Conservation (phyloP, 2,888 invertebrate species). For the Caenorhabditis doughertyi region DNA sequence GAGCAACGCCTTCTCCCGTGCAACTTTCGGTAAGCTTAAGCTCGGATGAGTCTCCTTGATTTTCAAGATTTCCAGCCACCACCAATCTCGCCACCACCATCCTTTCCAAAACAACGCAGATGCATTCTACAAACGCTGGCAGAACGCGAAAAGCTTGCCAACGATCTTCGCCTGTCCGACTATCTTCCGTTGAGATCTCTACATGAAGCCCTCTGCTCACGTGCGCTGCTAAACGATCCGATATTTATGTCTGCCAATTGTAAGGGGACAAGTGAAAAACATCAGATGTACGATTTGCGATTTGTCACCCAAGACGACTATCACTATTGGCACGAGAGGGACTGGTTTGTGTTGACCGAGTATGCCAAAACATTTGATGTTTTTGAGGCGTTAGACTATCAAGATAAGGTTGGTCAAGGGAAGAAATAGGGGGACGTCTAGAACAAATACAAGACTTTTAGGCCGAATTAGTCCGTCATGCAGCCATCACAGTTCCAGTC, state of each 20-base stretch:
- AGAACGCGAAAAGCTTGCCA: slow-evolving; percentile 48
- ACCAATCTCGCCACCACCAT: slow-evolving; percentile 25
- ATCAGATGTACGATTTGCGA: slow-evolving; percentile 64
- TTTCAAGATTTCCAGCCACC: slow-evolving; percentile 6
- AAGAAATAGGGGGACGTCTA: not conserved
- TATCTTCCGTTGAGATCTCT: slow-evolving; percentile 53
- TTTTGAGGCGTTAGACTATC: slow-evolving; percentile 73
- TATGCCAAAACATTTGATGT: slow-evolving; percentile 81
- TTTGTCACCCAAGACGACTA: slow-evolving; percentile 76
- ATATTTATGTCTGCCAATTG: slow-evolving; percentile 59
- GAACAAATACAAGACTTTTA: slow-evolving; percentile 43
- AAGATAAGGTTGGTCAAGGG: slow-evolving; percentile 73
- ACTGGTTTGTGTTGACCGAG: slow-evolving; percentile 80
- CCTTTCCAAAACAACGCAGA: not conserved
- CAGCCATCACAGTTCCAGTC: slow-evolving; percentile 80
- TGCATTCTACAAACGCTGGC: slow-evolving; percentile 18
- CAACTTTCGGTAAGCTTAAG: slow-evolving; percentile 14
- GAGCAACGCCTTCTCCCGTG: slow-evolving; percentile 25
- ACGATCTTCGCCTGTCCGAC: slow-evolving; percentile 64
- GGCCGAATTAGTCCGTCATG: slow-evolving; percentile 79
- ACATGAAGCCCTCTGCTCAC: slow-evolving; percentile 63
- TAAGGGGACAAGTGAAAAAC: slow-evolving; percentile 41
- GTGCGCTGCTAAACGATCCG: slow-evolving; percentile 57
- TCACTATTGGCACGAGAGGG: slow-evolving; percentile 81
- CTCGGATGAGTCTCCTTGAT: not conserved